Conservation (phyloP, 2,113 vertebrate species). For the Delphinus delphis region DNA sequence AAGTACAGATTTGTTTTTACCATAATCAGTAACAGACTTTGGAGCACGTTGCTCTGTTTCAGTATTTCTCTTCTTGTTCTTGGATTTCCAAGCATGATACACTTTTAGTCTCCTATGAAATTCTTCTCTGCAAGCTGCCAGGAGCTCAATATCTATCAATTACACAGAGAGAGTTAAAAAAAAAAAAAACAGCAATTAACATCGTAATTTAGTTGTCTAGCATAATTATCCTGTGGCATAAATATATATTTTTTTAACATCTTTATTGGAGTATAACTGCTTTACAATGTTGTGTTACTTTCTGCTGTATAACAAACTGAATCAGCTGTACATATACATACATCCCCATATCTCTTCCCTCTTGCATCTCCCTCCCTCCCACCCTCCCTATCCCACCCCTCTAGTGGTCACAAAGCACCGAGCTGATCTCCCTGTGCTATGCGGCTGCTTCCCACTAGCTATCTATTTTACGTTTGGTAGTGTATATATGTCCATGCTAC, state of each 20-base stretch:
- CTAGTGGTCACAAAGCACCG: too few relatives aligned
- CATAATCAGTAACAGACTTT: slow-evolving; percentile 95
- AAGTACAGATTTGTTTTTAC: slow-evolving; percentile 83
- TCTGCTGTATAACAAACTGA: too few relatives aligned
- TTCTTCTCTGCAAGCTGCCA: slow-evolving; percentile 97
- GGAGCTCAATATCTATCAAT: slow-evolving; percentile 93
- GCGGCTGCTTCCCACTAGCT: too few relatives aligned
- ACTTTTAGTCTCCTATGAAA: slow-evolving; percentile 98
- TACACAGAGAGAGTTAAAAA: background rate
- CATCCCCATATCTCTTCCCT: too few relatives aligned
- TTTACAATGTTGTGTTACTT: too few relatives aligned
- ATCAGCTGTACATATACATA: too few relatives aligned
- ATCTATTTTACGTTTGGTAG: too few relatives aligned
- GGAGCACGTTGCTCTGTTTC: slow-evolving; percentile 94
- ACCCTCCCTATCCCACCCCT: too few relatives aligned
- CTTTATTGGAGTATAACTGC: too few relatives aligned
- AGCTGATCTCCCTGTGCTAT: too few relatives aligned
- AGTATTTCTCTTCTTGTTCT: slow-evolving; percentile 96
- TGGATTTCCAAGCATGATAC: slow-evolving; percentile 98
- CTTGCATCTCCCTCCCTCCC: too few relatives aligned
- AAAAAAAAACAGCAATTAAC: background rate
- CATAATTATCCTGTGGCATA: background rate
- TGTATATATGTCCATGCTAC: too few relatives aligned
- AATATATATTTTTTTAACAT: background rate
- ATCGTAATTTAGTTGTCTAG: slow-evolving; percentile 28